Percentiles rank a stretch among this genome's conserved stretches.
These are phyloP conservation scores for Archivesica marissinica DNA, from an alignment of 1,140 invertebrate genomes.

Conservation along the genomic window DNA sequence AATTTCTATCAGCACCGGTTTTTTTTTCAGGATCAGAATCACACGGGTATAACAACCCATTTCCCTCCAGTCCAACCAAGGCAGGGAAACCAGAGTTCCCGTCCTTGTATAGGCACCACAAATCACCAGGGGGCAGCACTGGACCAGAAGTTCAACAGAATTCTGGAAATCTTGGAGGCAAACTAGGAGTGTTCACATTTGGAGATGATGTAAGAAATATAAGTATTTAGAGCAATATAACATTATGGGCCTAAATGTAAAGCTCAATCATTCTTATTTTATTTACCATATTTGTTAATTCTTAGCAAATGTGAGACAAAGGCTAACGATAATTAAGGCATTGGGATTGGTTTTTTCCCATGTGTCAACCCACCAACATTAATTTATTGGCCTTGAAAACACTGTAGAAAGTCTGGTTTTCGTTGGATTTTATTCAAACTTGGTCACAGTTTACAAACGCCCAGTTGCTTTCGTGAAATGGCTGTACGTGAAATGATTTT, in stretches of 20 bases:
- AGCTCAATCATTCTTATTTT: not conserved
- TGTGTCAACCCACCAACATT: not conserved
- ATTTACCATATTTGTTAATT: not conserved
- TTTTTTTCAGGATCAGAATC: not conserved
- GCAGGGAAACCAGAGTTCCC: not conserved
- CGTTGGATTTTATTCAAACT: no score
- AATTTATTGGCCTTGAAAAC: not conserved
- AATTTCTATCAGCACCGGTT: not conserved
- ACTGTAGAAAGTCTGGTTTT: not conserved
- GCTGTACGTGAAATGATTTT: no score
- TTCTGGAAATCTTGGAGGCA: slow-evolving; percentile 23
- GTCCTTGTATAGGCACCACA: slow-evolving; percentile 30
- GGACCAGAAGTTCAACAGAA: slow-evolving; percentile 33
- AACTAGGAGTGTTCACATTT: slow-evolving; percentile 38
- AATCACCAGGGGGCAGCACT: slow-evolving; percentile 20
- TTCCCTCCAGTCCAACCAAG: not conserved
- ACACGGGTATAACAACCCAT: not conserved
- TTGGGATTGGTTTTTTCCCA: not conserved
- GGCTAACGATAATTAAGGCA: not conserved
- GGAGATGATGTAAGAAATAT: slow-evolving; percentile 52
- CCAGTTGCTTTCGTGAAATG: no score
- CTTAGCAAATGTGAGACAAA: not conserved
- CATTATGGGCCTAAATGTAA: not conserved
- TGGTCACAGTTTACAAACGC: no score
- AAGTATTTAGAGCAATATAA: no score